Evolutionary conservation across 2,888 invertebrate species (phyloP), one percentile per base, ranked within the genome.

Genomic region (Choreutis nemorana): DNA sequence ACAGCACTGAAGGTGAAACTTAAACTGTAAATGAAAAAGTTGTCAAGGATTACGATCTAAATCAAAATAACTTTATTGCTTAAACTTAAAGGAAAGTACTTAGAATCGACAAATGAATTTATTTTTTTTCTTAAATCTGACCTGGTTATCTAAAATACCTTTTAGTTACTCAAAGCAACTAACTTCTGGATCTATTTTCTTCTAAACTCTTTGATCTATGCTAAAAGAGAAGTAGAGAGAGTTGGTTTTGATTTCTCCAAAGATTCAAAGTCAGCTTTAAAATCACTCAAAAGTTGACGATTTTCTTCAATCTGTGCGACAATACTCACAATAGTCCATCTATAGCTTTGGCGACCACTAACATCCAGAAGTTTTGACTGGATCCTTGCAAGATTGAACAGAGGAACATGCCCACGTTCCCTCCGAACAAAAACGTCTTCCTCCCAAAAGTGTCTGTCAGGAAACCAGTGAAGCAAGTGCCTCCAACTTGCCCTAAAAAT

Each of bases 371-470:
- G 3, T 44, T 55, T 34, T 65, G 62, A 35, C 61, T 63, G 1
- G 54, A 52, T 0, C 57, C 65, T 20, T 60, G 58, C 8, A 63
- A 29, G 3, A 65, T 28, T 2, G 47, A 41, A 26, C 52, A 46
- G 4, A 55, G 7, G 32, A 57, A 59, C 23, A 62, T 45, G 0
- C 52, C 54, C 1, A 50, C 34, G 20, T 59, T 49, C 7, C 63
- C 62, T n/a, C 44, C 40, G 0, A 60, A 45, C 2, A 65, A 37
- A 32, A 62, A 63, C 30, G 49, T 40, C 33, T 49, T 55, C 27
- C 65, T 48, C 2, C 65, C 65, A 35, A 65, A 63, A 0, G 63
- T 51, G 26, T 65, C 63, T 3, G 54, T 50, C 33, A 58, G 26
- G 30, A 64, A 61, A 2, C 63, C 65, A 4, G 55, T 49, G 13